Percentiles rank a stretch among this genome's conserved stretches.
Evolutionary conservation across 2,113 vertebrate genomes (phyloP).

Genomic region (Dipodomys spectabilis): DNA sequence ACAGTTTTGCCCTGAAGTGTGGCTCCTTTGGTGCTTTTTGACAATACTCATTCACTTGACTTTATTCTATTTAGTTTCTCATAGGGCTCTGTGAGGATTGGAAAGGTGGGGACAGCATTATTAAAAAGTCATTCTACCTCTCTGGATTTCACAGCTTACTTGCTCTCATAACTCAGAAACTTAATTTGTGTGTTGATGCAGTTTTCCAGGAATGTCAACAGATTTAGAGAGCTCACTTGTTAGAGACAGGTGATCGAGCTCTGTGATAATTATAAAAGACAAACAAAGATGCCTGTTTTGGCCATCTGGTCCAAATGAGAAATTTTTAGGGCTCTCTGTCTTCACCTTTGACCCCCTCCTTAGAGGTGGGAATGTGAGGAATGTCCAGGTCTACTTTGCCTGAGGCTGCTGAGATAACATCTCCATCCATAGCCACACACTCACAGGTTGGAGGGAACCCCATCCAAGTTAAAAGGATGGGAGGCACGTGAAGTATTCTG

Average conservation of each 20-base stretch:
- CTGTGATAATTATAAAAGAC: constrained; percentile 37
- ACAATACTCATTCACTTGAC: not conserved
- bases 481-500: constrained; percentile 18
- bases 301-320: constrained; percentile 45
- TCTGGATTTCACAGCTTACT: constrained; percentile 15
- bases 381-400: constrained; percentile 75
- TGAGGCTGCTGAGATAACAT: constrained; percentile 67
- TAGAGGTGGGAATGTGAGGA: constrained; percentile 81
- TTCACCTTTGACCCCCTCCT: constrained; percentile 74
- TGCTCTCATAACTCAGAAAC: constrained; percentile 5
- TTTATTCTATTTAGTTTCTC: constrained; percentile 47
- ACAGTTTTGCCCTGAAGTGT: not conserved
- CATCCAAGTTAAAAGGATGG: constrained; percentile 41
- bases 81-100: not conserved
- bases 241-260: not conserved
- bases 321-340: constrained; percentile 56
- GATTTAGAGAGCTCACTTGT: constrained; percentile 60
- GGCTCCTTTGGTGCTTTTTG: not conserved
- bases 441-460: constrained; percentile 48
- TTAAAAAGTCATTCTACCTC: not conserved
- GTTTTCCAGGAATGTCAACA: constrained; percentile 59
- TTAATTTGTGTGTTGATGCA: constrained; percentile 41
- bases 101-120: not conserved
- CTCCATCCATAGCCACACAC: constrained; percentile 53
- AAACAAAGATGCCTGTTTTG: not conserved